phyloP scores from a whole-genome alignment of 1,140 invertebrate genomes.

The Drosophila busckii region DNA sequence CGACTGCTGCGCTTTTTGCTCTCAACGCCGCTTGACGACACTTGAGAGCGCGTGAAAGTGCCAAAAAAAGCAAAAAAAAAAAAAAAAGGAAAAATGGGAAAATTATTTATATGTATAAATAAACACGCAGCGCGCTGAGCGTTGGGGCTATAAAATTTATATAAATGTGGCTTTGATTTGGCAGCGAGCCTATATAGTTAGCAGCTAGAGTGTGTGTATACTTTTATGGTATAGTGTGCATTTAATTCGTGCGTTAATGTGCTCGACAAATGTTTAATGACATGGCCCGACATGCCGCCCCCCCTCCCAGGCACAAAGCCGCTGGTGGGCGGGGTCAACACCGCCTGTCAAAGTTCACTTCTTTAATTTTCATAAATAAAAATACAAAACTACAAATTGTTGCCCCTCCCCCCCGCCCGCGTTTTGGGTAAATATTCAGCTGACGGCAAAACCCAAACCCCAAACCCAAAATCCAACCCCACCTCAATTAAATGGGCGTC shows the following conservation, averaged over 20 bases:
- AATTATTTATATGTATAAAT: too few species aligned
- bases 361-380: conserved; percentile 76
- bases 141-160: too few species aligned
- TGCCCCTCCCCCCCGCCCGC: conserved; percentile 8
- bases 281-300: conserved; percentile 27
- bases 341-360: conserved; percentile 73
- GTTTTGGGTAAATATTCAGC: conserved; percentile 64
- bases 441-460: conserved; percentile 40
- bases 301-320: background rate
- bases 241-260: conserved; percentile 58
- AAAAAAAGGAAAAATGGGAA: background rate
- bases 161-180: too few species aligned
- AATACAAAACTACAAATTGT: too few species aligned
- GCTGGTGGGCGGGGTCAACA: conserved; percentile 35
- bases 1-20: conserved; percentile 7
- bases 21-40: conserved; percentile 29
- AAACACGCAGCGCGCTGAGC: too few species aligned
- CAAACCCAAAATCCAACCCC: background rate
- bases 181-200: too few species aligned
- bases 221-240: too few species aligned
- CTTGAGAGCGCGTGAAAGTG: conserved; percentile 39
- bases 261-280: conserved; percentile 68
- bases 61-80: conserved; percentile 17
- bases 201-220: too few species aligned
- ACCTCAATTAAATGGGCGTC: conserved; percentile 63